Evolutionary conservation across 2,888 invertebrate species (phyloP).

Genomic region (Drosophila robusta): DNA sequence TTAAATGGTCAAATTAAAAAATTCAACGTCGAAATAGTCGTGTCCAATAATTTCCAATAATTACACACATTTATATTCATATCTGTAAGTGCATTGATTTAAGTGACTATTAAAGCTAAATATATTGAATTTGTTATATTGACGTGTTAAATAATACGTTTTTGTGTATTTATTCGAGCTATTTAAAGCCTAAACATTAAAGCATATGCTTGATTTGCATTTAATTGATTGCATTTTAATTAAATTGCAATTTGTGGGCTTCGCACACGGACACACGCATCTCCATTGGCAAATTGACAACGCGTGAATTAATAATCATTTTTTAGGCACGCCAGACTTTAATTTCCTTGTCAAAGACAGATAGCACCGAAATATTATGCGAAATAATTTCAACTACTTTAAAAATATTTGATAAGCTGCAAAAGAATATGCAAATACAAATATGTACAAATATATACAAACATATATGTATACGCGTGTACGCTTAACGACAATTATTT

Average conservation of each 20-base stretch:
- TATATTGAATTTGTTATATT: neutral
- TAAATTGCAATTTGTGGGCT: slow-evolving; percentile 56
- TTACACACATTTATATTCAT: too few species aligned
- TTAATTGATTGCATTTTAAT: slow-evolving; percentile 64
- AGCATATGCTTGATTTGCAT: slow-evolving; percentile 32
- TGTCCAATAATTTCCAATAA: too few species aligned
- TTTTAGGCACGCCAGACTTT: slow-evolving; percentile 31
- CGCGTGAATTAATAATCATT: slow-evolving; percentile 49
- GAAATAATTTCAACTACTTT: slow-evolving; percentile 55
- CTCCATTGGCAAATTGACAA: slow-evolving; percentile 33
- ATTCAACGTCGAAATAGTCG: too few species aligned
- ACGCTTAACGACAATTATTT: slow-evolving; percentile 58
- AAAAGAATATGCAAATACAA: neutral
- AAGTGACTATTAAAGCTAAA: neutral
- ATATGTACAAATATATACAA: neutral
- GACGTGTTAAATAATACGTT: neutral
- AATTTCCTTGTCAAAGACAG: slow-evolving; percentile 22
- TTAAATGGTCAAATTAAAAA: too few species aligned
- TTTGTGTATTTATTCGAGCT: neutral
- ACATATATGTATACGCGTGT: neutral
- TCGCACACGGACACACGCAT: slow-evolving; percentile 6
- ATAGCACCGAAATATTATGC: slow-evolving; percentile 26
- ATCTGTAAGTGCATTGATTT: too few species aligned
- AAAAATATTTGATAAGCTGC: slow-evolving; percentile 35
- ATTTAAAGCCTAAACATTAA: slow-evolving; percentile 47